Evolutionary conservation across 1,140 invertebrate genomes (phyloP), one percentile per base, ranked within the genome.

Genomic region (Ditylenchus dipsaci): DNA sequence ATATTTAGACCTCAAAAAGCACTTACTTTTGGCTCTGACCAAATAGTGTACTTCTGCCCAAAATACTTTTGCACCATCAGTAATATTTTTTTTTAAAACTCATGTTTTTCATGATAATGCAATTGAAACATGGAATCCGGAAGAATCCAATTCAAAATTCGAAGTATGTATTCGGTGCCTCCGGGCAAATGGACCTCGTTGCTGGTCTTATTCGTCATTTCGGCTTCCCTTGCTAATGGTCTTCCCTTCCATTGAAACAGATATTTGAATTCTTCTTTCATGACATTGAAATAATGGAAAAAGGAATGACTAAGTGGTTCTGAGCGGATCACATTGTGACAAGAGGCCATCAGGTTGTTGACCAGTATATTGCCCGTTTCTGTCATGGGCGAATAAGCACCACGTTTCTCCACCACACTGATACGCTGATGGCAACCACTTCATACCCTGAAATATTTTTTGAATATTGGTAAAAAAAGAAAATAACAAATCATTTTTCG

Each of bases 301-400:
- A 75, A 75, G 15, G 73, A 67, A 17, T 75, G 73, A n/a, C 68
- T 56, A 7, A 75, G 30, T 7, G 72, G 65, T 38, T 74, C 63
- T 1, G 63, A 63, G 33, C 33, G 33, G 49, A 78, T 67, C 29
- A 78, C 72, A 65, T 76, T 78, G 43, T 78, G 76, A 53, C 76
- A 78, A 9, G 74, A 76, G 17, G 71, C 76, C 33, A 77, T 65
- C 11, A 78, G 30, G 56, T 73, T 68, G 42, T 78, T 75, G 38
- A 78, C 76, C 47, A 78, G 33, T 21, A 78, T 64, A 57, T 75
- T 66, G 57, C 76, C 76, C 19, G 65, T 71, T 56, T 58, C 64
- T 13, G 76, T 78, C 76, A 78, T 76, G 17, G 76, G 76, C 15
- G 76, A 75, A 59, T 70, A 78, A 38, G 66, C 74, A 27, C 76